Evolutionary conservation across 2,797 vertebrate species (phyloP).

Genomic region (Sebastes itinus): DNA sequence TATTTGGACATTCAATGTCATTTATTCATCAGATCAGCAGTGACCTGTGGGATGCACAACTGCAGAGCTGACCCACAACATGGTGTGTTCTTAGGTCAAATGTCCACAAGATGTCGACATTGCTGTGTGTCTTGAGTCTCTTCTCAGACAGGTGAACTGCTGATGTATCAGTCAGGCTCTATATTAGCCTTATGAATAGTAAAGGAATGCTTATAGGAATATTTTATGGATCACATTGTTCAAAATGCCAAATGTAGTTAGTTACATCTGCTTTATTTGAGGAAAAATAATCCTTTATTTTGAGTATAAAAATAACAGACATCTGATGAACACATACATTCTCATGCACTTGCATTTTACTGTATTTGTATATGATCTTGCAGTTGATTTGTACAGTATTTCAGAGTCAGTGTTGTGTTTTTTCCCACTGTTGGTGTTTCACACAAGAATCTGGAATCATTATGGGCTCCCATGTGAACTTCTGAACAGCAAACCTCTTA

Average conservation of each 20-base stretch:
- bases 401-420: background rate
- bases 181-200: background rate
- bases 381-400: conserved; percentile 46
- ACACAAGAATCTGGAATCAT: conserved; percentile 1
- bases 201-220: background rate
- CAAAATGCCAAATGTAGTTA: conserved; percentile 6
- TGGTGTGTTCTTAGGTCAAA: background rate
- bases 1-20: background rate
- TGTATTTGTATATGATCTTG: conserved; percentile 47
- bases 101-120: conserved; percentile 43
- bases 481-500: background rate
- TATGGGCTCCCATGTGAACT: background rate
- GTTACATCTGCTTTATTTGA: conserved; percentile 81
- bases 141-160: background rate
- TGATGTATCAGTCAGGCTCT: background rate
- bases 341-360: conserved; percentile 73
- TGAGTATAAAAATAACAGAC: conserved; percentile 84
- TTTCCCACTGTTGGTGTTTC: background rate
- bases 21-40: background rate
- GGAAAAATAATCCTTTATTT: conserved; percentile 84
- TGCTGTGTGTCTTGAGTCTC: background rate
- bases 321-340: conserved; percentile 78
- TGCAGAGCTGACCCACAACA: background rate
- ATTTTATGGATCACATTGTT: background rate
- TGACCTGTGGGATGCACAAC: background rate